These are phyloP conservation scores for Scolanthus callimorphus DNA, from an alignment of 92 coral and sea anemone genomes.

Conservation along the genomic window DNA sequence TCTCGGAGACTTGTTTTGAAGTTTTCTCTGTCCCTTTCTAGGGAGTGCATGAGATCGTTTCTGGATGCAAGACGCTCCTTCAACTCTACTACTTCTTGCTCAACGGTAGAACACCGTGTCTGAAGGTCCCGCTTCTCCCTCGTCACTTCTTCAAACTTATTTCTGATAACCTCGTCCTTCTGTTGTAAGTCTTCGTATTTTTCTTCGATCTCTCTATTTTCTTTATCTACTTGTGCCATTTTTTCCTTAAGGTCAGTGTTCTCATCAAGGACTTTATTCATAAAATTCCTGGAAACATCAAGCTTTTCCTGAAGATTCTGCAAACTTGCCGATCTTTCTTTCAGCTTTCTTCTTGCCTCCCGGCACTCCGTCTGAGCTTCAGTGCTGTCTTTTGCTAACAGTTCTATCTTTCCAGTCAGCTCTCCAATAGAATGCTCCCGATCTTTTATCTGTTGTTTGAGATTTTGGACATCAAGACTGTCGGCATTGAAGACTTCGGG, in stretches of 20 bases:
- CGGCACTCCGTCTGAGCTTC: neutral
- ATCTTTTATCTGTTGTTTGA: conserved; percentile 18
- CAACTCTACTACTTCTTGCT: conserved; percentile 26
- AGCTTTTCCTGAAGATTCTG: conserved; percentile 30
- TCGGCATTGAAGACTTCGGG: conserved; percentile 17
- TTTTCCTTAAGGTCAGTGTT: conserved; percentile 33
- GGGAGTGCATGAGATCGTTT: conserved; percentile 23
- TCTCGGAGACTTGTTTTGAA: conserved; percentile 29
- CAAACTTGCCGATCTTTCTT: conserved; percentile 27
- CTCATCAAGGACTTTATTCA: conserved; percentile 42
- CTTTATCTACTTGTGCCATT: conserved; percentile 16
- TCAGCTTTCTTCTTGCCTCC: conserved; percentile 7
- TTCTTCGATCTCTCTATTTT: conserved; percentile 9
- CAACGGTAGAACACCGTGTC: conserved; percentile 2
- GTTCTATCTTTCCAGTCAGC: conserved; percentile 20
- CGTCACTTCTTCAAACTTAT: conserved; percentile 16
- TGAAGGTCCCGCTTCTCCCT: conserved; percentile 18
- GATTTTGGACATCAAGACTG: conserved; percentile 11
- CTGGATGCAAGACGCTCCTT: conserved; percentile 31
- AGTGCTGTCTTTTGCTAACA: conserved; percentile 17
- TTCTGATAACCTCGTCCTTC: conserved; percentile 25
- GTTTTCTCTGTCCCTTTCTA: conserved; percentile 30
- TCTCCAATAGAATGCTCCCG: conserved; percentile 8
- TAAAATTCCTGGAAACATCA: conserved; percentile 28
- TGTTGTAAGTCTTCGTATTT: conserved; percentile 26